These are phyloP conservation scores for Dasypogon diadema DNA, from an alignment of 2,888 invertebrate species.

Conservation along the genomic window DNA sequence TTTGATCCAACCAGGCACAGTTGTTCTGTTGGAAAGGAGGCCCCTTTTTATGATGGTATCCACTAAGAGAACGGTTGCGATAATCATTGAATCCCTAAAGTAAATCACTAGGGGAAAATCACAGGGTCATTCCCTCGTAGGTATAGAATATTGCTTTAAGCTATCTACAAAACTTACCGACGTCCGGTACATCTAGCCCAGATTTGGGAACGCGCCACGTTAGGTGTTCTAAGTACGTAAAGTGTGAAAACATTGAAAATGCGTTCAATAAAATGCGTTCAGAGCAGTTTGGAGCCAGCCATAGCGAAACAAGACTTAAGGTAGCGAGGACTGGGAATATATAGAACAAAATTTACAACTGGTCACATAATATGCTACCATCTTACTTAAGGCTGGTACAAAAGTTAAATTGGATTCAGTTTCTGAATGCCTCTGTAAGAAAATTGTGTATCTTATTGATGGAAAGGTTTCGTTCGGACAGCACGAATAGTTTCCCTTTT, in stretches of 20 bases:
- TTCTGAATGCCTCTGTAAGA: constrained; percentile 72
- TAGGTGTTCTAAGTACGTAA: constrained; percentile 73
- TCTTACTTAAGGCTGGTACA: constrained; percentile 61
- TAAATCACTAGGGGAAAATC: constrained; percentile 58
- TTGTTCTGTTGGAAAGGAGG: constrained; percentile 41
- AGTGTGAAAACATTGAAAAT: constrained; percentile 75
- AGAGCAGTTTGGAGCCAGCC: constrained; percentile 72
- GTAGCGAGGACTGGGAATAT: constrained; percentile 72
- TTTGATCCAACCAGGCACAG: constrained; percentile 55
- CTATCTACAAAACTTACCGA: too few species aligned
- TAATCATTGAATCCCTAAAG: constrained; percentile 58
- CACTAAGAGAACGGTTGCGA: constrained; percentile 54
- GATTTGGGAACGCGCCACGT: constrained; percentile 74
- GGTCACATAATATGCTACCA: too few species aligned
- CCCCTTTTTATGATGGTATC: constrained; percentile 55
- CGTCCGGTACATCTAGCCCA: constrained; percentile 73
- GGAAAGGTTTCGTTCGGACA: constrained; percentile 75
- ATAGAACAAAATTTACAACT: too few species aligned
- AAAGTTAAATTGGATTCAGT: constrained; percentile 65
- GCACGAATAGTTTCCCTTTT: constrained; percentile 70
- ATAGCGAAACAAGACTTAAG: constrained; percentile 72
- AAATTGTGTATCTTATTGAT: constrained; percentile 72
- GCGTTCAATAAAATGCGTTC: constrained; percentile 72
- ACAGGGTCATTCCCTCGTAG: too few species aligned
- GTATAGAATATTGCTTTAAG: too few species aligned